Evolutionary conservation across 2,888 invertebrate species (phyloP), one percentile per base, ranked within the genome.

Genomic region (Saturnia japonica): DNA sequence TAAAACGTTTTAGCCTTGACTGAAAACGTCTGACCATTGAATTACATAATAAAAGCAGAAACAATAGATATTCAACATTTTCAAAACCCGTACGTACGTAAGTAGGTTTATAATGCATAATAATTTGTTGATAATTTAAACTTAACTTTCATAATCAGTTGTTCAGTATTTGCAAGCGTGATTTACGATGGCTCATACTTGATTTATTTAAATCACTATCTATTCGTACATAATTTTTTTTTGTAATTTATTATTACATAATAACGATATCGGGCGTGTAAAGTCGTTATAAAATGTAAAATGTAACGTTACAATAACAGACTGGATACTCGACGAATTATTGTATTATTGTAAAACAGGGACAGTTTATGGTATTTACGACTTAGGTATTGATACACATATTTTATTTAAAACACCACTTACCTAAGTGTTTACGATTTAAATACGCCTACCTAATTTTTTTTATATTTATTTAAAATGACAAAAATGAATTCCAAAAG

Each of bases 181-280:
- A 73, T 74, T 69, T 69, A 72, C 67, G 25, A 34, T 40, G 14
- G 40, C 60, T 70, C 43, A 11, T 57, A 19, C n/a, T 57, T 66
- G 64, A 76, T 73, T 72, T 73, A 67, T 74, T 66, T 67, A 28
- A 67, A 64, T 25, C 34, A 75, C 54, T 67, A 68, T 68, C 1
- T 64, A 64, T 64, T 19, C 8, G 19, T 34, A 62, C 12, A 34
- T 34, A 19, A 66, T 70, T 19, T 60, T 70, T 70, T 70, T 70
- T 66, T 42, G 28, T 67, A 34, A 69, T 68, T 73, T 69, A 70
- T 69, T 28, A 34, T 34, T 64, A 47, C 57, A 68, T 57, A 22
- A 47, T 51, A 70, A 66, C n/a, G 25, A 8, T 64, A 40, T 42
- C 67, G 51, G n/a, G 42, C 12, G 25, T 54, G 54, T 28, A 42